Percentiles rank a stretch among this genome's conserved stretches.
These are phyloP conservation scores for Formica aserva DNA, from an alignment of 2,888 invertebrate genomes.

Conservation along the genomic window DNA sequence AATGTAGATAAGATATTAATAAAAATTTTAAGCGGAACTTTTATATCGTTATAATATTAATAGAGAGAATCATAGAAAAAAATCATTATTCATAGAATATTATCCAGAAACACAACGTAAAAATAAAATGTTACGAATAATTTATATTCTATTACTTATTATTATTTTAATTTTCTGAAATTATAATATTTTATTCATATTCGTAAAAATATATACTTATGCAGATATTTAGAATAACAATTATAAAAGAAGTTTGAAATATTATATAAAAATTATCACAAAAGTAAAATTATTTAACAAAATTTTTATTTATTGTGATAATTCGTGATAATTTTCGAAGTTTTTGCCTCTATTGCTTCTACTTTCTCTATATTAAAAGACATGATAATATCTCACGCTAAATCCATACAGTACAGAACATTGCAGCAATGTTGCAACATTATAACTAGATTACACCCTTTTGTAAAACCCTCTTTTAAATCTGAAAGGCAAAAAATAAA, in stretches of 20 bases:
- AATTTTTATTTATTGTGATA: not conserved
- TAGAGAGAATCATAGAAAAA: not conserved
- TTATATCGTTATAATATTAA: not conserved
- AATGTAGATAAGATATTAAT: not conserved
- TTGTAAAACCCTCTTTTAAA: no score
- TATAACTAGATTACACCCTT: no score
- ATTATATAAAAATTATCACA: not conserved
- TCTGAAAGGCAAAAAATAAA: no score
- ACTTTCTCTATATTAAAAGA: no score
- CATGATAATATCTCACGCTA: no score
- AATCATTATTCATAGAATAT: no score
- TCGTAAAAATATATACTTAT: not conserved
- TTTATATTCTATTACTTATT: not conserved
- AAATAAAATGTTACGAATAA: not conserved
- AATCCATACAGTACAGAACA: no score
- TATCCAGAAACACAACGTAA: not conserved
- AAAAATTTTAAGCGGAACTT: not conserved
- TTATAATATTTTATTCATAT: not conserved
- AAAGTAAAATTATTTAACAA: not conserved
- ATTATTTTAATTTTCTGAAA: not conserved
- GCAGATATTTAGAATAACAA: not conserved
- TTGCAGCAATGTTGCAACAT: no score
- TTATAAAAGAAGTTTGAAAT: not conserved
- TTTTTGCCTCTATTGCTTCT: no score
- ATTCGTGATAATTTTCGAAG: not conserved